Conservation (phyloP, 2,113 vertebrate species). For the Scartelaos histophorus region DNA sequence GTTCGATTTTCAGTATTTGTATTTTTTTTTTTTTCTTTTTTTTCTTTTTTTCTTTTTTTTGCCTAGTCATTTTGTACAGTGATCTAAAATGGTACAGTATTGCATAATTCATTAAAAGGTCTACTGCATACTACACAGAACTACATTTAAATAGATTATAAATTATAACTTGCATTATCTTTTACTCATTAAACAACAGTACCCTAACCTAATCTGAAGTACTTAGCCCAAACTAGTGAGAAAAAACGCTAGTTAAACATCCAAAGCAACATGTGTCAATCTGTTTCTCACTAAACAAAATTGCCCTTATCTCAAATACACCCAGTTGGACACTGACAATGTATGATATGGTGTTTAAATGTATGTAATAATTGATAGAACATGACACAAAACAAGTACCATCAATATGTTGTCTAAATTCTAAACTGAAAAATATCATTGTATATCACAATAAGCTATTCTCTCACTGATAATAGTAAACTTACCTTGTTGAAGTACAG, state of each 20-base stretch:
- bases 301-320: too few relatives aligned
- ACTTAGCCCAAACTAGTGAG: not conserved
- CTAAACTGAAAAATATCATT: not conserved
- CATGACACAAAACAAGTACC: not conserved
- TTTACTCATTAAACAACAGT: not conserved
- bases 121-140: not conserved
- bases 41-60: too few relatives aligned
- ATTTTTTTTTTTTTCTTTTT: too few relatives aligned
- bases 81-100: not conserved
- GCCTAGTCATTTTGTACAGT: not conserved
- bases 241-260: not conserved
- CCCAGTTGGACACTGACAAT: not conserved
- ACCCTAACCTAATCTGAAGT: not conserved
- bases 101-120: not conserved
- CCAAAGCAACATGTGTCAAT: not conserved
- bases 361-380: not conserved
- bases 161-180: not conserved
- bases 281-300: not conserved
- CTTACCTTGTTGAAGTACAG: constrained; percentile 60
- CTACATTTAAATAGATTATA: not conserved
- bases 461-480: not conserved
- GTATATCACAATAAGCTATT: not conserved
- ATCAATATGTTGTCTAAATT: not conserved
- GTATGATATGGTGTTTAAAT: not conserved
- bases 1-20: not conserved